phyloP scores from a whole-genome alignment of 1,140 invertebrate genomes.

The Globodera ellingtonae region DNA sequence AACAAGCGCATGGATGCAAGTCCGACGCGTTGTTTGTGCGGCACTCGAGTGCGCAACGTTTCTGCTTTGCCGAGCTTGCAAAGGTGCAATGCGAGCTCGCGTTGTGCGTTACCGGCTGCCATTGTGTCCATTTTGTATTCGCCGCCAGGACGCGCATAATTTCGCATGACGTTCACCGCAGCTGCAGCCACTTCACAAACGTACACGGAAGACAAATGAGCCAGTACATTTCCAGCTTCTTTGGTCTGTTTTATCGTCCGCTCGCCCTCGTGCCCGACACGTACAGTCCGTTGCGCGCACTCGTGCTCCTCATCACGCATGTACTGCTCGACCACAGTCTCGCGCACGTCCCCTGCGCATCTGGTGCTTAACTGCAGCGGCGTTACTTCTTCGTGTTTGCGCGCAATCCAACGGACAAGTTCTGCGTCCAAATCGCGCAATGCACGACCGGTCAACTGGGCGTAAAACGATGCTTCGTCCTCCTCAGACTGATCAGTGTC shows the following conservation, averaged over 20 bases:
- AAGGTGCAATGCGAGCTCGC: constrained; percentile 42
- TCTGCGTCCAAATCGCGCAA: constrained; percentile 37
- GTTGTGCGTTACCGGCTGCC: constrained; percentile 40
- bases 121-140: constrained; percentile 50
- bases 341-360: not conserved
- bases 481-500: constrained; percentile 51
- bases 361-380: not conserved
- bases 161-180: constrained; percentile 11
- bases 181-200: constrained; percentile 26
- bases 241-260: constrained; percentile 18
- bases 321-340: not conserved
- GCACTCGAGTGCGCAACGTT: constrained; percentile 34
- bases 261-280: constrained; percentile 23
- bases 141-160: constrained; percentile 49
- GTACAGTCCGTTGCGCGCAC: not conserved
- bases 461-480: constrained; percentile 52
- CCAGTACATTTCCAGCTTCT: constrained; percentile 46
- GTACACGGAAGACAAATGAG: constrained; percentile 47
- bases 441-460: constrained; percentile 46
- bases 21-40: constrained; percentile 35
- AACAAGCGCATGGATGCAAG: constrained; percentile 26
- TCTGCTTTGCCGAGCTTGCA: constrained; percentile 20
- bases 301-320: constrained; percentile 24
- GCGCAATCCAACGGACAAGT: not conserved
- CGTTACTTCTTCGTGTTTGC: not conserved